Evolutionary conservation across 2,113 vertebrate species (phyloP), one percentile per base, ranked within the genome.

Genomic region (Fukomys damarensis): DNA sequence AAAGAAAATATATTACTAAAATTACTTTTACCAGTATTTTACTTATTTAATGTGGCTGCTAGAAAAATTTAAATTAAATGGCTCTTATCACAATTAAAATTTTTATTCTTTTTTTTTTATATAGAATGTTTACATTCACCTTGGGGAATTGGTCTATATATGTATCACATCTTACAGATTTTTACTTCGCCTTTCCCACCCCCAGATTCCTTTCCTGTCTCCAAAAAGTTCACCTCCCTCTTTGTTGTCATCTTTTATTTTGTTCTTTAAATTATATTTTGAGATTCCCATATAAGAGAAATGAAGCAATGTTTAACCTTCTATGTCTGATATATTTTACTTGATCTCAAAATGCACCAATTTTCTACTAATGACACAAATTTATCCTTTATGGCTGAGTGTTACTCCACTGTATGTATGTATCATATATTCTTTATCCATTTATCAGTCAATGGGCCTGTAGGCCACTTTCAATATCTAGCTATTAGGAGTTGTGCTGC

Each of bases 1-100:
- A 81, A 90, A 92, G 28, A 80, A 91, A 86, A 76, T 90, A 30
- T 35, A 92, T 28, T 58, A 76, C 49, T 96, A 41, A 68, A 94
- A 94, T 92, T 82, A 84, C 41, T 70, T 65, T 93, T 94, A 43
- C 11, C 3, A 68, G 7, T 93, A 49, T 87, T 83, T 72, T 91
- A 86, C 11, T 59, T 74, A 28, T 54, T 92, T 32, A 81, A 93
- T 76, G 24, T 95, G 26, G 6, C 14, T 74, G 77, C 49, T 91
- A 87, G 76, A 74, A 86, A 86, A 92, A 32, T 86, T 76, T 22
- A 93, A 92, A 68, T 81, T 93, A 76, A 70, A 88, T 24, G 52
- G 13, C 30, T 85, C 10, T 82, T 41, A 32, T 32, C 35, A 86
- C 43, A 81, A 52, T 89, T 86, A 5, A 5, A 49, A 6, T 49